Conservation (phyloP, 1,140 invertebrate genomes). For the Sarcophaga bullata region DNA sequence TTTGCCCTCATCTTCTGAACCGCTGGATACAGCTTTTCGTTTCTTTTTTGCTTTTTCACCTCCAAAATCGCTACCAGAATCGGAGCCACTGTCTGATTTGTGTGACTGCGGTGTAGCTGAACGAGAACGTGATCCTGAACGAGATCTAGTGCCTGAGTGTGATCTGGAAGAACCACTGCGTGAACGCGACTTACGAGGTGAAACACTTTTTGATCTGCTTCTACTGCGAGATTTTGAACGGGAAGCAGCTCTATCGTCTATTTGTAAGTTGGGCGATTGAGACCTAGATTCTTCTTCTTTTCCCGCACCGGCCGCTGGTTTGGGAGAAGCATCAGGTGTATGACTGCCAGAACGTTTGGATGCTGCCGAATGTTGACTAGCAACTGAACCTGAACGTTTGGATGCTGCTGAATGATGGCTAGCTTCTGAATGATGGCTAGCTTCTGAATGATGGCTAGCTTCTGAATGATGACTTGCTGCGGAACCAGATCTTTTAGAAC, state of each 20-base stretch:
- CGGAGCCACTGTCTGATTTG: slow-evolving; percentile 59
- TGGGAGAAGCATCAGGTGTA: slow-evolving; percentile 15
- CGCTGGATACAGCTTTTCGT: slow-evolving; percentile 53
- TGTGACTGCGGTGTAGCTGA: slow-evolving; percentile 50
- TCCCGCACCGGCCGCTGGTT: slow-evolving; percentile 27
- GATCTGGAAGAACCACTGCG: slow-evolving; percentile 66
- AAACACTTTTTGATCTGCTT: slow-evolving; percentile 48
- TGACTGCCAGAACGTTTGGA: slow-evolving; percentile 20
- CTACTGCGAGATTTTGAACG: slow-evolving; percentile 55
- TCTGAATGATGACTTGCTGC: slow-evolving; percentile 45
- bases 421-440: not conserved
- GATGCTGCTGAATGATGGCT: not conserved
- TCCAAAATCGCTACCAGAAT: slow-evolving; percentile 63
- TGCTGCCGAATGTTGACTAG: slow-evolving; percentile 38
- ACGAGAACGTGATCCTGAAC: slow-evolving; percentile 54
- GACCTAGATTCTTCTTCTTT: slow-evolving; percentile 61
- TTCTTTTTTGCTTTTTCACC: slow-evolving; percentile 55
- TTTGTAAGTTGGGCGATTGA: slow-evolving; percentile 66
- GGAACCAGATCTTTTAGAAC: slow-evolving; percentile 39
- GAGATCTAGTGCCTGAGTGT: slow-evolving; percentile 52
- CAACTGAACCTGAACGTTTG: slow-evolving; percentile 38
- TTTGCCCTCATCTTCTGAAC: slow-evolving; percentile 39
- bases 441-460: not conserved
- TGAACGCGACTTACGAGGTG: slow-evolving; percentile 66
- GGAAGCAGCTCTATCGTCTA: slow-evolving; percentile 66